These are phyloP conservation scores for Drosophila leontia DNA, from an alignment of 1,140 invertebrate species.

Conservation along the genomic window DNA sequence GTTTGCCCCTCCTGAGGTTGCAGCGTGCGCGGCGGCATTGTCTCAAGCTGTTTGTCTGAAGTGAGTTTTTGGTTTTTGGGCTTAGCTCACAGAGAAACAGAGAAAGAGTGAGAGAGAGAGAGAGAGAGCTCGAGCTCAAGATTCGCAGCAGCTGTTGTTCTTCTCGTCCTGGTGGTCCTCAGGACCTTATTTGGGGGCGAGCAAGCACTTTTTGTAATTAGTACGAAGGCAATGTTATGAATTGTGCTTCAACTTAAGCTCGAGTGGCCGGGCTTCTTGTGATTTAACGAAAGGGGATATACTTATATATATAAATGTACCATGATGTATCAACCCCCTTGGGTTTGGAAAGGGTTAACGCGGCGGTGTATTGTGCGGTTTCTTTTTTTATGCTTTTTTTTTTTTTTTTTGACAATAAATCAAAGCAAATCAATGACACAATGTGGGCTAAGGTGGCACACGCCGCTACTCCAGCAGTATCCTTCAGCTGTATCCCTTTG, in stretches of 20 bases:
- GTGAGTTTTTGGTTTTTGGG: constrained; percentile 49
- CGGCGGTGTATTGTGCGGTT: constrained; percentile 58
- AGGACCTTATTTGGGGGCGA: constrained; percentile 16
- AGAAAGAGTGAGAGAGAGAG: neutral
- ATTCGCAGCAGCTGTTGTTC: constrained; percentile 45
- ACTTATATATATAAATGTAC: neutral
- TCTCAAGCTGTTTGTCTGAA: constrained; percentile 78
- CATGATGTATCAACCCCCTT: constrained; percentile 20
- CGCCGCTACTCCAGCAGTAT: constrained; percentile 12
- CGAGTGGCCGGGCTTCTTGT: constrained; percentile 56
- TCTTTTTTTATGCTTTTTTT: neutral
- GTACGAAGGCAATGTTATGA: constrained; percentile 80
- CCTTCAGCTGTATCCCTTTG: neutral
- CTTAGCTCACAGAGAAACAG: neutral
- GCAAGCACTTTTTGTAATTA: constrained; percentile 76
- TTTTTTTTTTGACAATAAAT: constrained; percentile 70
- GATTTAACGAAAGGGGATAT: constrained; percentile 3
- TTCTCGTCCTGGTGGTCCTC: neutral
- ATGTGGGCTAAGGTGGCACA: constrained; percentile 11
- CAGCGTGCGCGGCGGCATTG: constrained; percentile 69
- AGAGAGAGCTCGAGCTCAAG: constrained; percentile 32
- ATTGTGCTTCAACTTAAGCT: constrained; percentile 73
- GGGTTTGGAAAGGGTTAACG: constrained; percentile 38
- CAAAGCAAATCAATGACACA: constrained; percentile 82
- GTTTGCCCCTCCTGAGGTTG: constrained; percentile 43